These are phyloP conservation scores for Limnothrissa miodon DNA, from an alignment of 2,113 vertebrate species.

Conservation along the genomic window DNA sequence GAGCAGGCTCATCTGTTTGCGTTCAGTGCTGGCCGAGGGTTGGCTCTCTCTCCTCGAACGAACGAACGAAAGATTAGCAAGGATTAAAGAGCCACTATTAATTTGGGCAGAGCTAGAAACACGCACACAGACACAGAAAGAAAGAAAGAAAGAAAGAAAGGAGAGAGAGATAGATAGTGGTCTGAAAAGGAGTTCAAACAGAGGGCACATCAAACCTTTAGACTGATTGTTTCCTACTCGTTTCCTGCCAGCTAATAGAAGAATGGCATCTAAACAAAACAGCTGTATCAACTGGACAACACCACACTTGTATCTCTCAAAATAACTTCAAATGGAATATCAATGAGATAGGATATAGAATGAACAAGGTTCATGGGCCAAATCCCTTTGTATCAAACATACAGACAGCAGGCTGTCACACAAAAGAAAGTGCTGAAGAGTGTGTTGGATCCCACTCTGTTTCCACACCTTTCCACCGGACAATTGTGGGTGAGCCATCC, in stretches of 20 bases:
- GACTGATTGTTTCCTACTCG: not conserved
- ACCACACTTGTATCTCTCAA: not conserved
- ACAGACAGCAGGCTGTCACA: not conserved
- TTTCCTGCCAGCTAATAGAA: not conserved
- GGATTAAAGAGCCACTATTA: slow-evolving; percentile 58
- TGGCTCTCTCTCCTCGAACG: slow-evolving; percentile 21
- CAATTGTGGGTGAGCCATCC: slow-evolving; percentile 44
- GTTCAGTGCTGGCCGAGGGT: not conserved
- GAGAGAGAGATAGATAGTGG: too few relatives aligned
- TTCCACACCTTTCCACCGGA: slow-evolving; percentile 55
- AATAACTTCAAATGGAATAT: not conserved
- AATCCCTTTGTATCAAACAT: slow-evolving; percentile 4
- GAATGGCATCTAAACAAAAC: not conserved
- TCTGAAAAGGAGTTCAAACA: slow-evolving; percentile 57
- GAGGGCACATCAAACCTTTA: slow-evolving; percentile 36
- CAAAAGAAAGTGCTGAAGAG: slow-evolving; percentile 36
- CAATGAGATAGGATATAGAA: not conserved
- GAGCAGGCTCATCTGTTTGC: not conserved
- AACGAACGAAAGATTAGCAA: slow-evolving; percentile 53
- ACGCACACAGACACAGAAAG: slow-evolving; percentile 31
- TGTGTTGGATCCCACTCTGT: slow-evolving; percentile 48
- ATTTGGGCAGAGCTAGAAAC: slow-evolving; percentile 46
- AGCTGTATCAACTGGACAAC: not conserved
- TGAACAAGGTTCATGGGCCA: not conserved
- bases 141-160: too few relatives aligned